Evolutionary conservation across 1,140 invertebrate genomes (phyloP).

Genomic region (Stegodyphus dumicola): DNA sequence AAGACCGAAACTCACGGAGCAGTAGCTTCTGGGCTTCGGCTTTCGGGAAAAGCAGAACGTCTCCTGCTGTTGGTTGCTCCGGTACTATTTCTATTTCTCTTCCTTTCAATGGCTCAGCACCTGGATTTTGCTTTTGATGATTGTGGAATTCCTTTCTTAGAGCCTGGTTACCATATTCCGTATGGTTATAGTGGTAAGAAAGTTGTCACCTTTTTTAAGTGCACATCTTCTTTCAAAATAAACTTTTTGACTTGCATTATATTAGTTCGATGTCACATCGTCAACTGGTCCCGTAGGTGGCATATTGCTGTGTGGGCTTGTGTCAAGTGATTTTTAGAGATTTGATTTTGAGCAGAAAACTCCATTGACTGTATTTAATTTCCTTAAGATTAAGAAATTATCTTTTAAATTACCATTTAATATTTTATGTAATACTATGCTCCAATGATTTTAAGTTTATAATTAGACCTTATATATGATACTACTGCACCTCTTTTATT

Average conservation of each 20-base stretch:
- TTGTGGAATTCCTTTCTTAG: conserved; percentile 59
- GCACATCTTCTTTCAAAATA: not conserved
- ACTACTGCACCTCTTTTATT: no score
- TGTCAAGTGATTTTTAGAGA: not conserved
- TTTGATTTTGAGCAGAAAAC: not conserved
- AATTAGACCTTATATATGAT: no score
- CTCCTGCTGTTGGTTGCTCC: conserved; percentile 20
- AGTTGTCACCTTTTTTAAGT: not conserved
- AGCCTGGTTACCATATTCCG: conserved; percentile 56
- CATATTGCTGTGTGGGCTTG: not conserved
- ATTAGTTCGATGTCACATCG: not conserved
- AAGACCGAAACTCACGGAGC: conserved; percentile 27
- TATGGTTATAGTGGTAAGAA: conserved; percentile 55
- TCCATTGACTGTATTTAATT: no score
- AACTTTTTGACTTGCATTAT: no score
- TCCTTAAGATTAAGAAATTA: no score
- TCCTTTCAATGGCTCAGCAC: conserved; percentile 51
- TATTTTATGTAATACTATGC: no score
- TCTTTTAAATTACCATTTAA: no score
- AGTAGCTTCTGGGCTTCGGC: conserved; percentile 53
- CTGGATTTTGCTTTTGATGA: conserved; percentile 60
- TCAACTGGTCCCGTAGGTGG: not conserved
- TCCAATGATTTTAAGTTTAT: no score
- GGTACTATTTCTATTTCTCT: not conserved
- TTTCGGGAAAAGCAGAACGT: conserved; percentile 1